Percentiles rank a stretch among this genome's conserved stretches.
phyloP scores from a whole-genome alignment of 2,888 invertebrate genomes.

The Beris morrisii region DNA sequence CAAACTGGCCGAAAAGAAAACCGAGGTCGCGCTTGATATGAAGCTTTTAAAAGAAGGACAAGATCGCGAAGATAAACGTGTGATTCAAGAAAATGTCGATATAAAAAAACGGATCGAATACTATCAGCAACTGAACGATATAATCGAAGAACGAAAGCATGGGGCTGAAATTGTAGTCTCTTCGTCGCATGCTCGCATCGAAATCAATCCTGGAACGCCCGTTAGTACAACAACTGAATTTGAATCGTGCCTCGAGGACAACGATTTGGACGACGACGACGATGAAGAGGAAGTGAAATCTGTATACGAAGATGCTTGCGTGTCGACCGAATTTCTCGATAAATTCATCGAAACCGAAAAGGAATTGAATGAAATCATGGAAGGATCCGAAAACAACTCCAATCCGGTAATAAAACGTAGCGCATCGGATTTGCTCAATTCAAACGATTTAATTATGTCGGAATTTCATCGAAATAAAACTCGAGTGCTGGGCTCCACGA shows the following conservation, averaged over 20 bases:
- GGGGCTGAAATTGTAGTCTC: background rate
- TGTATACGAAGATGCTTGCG: conserved; percentile 44
- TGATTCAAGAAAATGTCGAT: conserved; percentile 47
- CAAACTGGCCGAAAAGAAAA: conserved; percentile 48
- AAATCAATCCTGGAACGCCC: conserved; percentile 39
- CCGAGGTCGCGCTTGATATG: conserved; percentile 47
- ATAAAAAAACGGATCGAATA: conserved; percentile 48
- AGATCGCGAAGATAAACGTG: conserved; percentile 45
- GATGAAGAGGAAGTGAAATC: conserved; percentile 38
- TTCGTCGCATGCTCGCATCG: conserved; percentile 3
- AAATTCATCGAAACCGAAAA: conserved; percentile 42
- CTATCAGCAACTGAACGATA: conserved; percentile 46
- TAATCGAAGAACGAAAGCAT: conserved; percentile 39
- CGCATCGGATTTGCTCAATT: conserved; percentile 48
- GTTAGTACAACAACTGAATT: conserved; percentile 43
- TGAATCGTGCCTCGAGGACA: conserved; percentile 45
- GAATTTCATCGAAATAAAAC: conserved; percentile 46
- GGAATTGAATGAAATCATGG: conserved; percentile 39
- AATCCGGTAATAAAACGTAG: conserved; percentile 41
- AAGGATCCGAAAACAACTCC: conserved; percentile 13
- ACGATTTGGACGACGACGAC: conserved; percentile 15
- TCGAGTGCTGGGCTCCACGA: conserved; percentile 41
- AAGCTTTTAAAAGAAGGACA: conserved; percentile 45
- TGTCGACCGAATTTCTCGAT: conserved; percentile 42
- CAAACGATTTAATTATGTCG: conserved; percentile 43